These are phyloP conservation scores for Narcine bancroftii DNA, from an alignment of 2,113 vertebrate genomes.

Conservation along the genomic window DNA sequence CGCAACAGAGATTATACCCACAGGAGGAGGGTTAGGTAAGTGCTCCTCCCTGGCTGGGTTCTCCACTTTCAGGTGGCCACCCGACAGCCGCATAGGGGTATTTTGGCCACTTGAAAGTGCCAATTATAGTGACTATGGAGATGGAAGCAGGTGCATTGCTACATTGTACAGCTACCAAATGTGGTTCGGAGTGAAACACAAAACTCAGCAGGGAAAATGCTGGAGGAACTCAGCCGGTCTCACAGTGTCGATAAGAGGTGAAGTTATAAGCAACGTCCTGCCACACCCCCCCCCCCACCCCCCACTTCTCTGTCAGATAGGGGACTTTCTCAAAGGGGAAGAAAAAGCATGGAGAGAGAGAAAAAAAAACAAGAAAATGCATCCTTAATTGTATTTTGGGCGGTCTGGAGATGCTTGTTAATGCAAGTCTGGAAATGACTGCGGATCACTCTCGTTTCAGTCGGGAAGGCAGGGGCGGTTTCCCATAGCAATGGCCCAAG, in stretches of 20 bases:
- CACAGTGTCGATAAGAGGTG: no score
- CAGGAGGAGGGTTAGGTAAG: no score
- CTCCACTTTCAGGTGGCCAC: no score
- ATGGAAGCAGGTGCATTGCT: neutral
- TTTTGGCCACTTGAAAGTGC: no score
- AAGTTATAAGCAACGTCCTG: no score
- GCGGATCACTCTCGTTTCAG: neutral
- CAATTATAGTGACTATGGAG: neutral
- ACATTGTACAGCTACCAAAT: neutral
- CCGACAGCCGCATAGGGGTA: no score
- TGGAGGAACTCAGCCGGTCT: no score
- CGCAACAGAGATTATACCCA: no score
- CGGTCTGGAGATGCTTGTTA: neutral
- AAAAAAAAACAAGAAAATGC: neutral
- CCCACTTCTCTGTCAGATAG: neutral
- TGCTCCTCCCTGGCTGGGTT: no score
- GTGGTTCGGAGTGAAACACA: no score
- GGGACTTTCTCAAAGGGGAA: neutral
- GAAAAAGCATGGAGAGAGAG: neutral
- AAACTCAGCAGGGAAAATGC: no score
- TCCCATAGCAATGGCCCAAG: conserved; percentile 35
- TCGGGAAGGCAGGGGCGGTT: neutral
- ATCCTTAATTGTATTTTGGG: neutral
- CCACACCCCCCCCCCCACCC: no score
- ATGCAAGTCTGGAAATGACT: neutral